Evolutionary conservation across 2,797 vertebrate species (phyloP).

Genomic region (Pachyuromys duprasi): DNA sequence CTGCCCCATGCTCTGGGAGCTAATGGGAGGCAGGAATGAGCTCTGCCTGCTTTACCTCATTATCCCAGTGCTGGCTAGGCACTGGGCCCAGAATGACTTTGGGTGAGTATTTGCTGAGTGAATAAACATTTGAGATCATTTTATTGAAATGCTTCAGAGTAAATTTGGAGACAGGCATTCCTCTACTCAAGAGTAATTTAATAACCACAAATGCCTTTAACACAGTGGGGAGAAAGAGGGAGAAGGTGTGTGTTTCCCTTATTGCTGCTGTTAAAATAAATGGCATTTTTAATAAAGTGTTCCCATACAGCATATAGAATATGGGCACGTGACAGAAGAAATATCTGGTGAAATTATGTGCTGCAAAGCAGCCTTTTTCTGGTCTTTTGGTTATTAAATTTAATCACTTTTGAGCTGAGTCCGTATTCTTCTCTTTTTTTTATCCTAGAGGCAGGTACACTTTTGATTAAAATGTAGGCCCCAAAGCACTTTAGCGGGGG

Average conservation of each 20-base stretch:
- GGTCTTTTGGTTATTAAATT: constrained; percentile 87
- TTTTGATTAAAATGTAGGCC: constrained; percentile 88
- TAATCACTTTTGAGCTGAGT: constrained; percentile 84
- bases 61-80: not conserved
- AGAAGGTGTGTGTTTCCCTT: constrained; percentile 82
- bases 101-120: constrained; percentile 72
- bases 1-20: rapidly evolving
- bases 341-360: constrained; percentile 86
- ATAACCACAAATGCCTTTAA: constrained; percentile 85
- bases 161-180: constrained; percentile 87
- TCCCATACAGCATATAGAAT: constrained; percentile 86
- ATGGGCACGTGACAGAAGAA: constrained; percentile 86
- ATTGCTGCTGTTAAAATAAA: constrained; percentile 88
- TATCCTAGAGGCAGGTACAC: constrained; percentile 82
- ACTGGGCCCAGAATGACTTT: constrained; percentile 33
- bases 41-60: not conserved
- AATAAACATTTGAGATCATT: constrained; percentile 85
- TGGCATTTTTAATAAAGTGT: constrained; percentile 89
- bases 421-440: constrained; percentile 47
- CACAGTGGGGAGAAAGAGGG: constrained; percentile 71
- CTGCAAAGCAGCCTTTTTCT: constrained; percentile 86
- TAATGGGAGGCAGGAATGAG: not conserved
- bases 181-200: constrained; percentile 88
- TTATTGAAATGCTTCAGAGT: constrained; percentile 89
- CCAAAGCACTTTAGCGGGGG: constrained; percentile 82